phyloP scores from a whole-genome alignment of 2,888 invertebrate genomes.

The Sinhomidia bicolor region DNA sequence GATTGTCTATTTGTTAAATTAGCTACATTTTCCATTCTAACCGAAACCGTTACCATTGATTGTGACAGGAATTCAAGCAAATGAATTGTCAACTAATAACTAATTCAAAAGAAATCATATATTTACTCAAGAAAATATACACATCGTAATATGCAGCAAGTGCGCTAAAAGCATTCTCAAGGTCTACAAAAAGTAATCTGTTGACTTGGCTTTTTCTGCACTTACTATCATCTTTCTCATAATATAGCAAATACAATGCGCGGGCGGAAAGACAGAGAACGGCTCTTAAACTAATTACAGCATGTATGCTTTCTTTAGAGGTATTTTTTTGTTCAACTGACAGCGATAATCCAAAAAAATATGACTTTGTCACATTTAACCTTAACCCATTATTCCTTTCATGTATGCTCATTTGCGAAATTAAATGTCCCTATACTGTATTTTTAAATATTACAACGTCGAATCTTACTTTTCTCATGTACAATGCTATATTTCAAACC shows the following conservation, averaged over 20 bases:
- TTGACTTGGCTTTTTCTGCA: background rate
- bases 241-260: background rate
- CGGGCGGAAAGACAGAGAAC: background rate
- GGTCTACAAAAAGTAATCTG: background rate
- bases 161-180: background rate
- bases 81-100: background rate
- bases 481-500: too few species aligned
- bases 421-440: too few species aligned
- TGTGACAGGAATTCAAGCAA: too few species aligned
- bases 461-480: too few species aligned
- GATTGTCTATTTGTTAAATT: too few species aligned
- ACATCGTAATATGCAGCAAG: background rate
- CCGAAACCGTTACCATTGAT: too few species aligned
- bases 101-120: background rate
- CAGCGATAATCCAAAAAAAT: background rate
- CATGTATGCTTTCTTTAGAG: background rate
- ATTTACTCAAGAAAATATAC: too few species aligned
- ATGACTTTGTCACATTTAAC: background rate
- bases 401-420: background rate
- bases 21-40: too few species aligned
- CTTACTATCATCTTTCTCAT: background rate
- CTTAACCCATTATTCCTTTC: background rate
- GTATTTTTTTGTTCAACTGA: background rate
- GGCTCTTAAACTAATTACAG: background rate
- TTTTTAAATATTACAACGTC: background rate